A percentile compares a stretch with the other conserved stretches of the same genome.
Conservation (phyloP, 1,140 invertebrate genomes). For the Drosophila willistoni region DNA sequence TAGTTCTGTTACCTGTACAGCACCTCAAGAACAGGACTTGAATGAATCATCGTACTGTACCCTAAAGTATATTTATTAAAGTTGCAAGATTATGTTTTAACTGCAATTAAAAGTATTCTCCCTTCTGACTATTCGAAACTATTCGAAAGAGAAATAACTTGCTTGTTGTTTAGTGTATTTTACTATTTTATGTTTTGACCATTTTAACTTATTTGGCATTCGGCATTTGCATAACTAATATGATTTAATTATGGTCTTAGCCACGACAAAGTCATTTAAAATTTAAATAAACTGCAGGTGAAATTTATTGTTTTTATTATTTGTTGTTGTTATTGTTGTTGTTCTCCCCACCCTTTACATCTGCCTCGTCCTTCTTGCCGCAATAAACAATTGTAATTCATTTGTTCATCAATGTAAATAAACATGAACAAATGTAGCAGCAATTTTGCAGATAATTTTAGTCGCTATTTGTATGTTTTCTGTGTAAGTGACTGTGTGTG, state of each 20-base stretch:
- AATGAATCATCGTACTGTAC: too few species aligned
- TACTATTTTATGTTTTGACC: slow-evolving; percentile 7
- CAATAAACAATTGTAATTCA: slow-evolving; percentile 65
- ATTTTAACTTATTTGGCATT: slow-evolving; percentile 34
- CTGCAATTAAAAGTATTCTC: too few species aligned
- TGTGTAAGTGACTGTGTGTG: not conserved
- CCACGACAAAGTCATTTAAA: slow-evolving; percentile 67
- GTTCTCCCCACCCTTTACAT: not conserved
- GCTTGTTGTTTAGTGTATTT: not conserved
- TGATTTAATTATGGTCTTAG: slow-evolving; percentile 31
- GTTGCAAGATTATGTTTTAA: too few species aligned
- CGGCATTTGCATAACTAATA: slow-evolving; percentile 21
- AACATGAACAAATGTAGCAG: slow-evolving; percentile 31
- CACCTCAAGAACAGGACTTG: too few species aligned
- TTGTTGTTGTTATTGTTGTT: not conserved
- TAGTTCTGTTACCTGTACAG: too few species aligned
- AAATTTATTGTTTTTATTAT: not conserved
- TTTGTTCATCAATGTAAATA: slow-evolving; percentile 64
- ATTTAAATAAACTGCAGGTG: slow-evolving; percentile 53
- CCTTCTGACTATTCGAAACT: too few species aligned
- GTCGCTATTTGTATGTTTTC: slow-evolving; percentile 41
- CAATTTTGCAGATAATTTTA: slow-evolving; percentile 54
- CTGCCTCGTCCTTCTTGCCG: not conserved
- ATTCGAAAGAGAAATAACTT: not conserved
- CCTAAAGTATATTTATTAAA: too few species aligned